Conservation (phyloP, 1,140 invertebrate genomes). For the Euura saliciscinereae region DNA sequence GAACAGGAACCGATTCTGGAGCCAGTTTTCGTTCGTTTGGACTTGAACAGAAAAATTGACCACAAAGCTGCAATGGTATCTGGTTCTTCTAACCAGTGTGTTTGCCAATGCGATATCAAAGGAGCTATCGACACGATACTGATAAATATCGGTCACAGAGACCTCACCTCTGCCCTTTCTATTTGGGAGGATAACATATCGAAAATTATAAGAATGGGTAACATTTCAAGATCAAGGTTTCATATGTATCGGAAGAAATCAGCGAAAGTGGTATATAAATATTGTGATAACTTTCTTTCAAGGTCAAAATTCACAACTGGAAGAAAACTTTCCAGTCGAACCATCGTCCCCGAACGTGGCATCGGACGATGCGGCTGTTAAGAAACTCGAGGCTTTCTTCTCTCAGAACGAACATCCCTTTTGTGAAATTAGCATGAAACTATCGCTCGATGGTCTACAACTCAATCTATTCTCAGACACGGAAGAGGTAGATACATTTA, state of each 20-base stretch:
- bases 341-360: background rate
- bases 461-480: constrained; percentile 75
- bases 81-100: constrained; percentile 41
- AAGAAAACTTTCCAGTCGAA: background rate
- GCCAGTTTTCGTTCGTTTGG: constrained; percentile 73
- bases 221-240: background rate
- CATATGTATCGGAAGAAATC: background rate
- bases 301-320: background rate
- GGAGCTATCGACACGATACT: constrained; percentile 71
- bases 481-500: constrained; percentile 63
- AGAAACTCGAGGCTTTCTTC: constrained; percentile 77
- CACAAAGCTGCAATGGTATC: constrained; percentile 36
- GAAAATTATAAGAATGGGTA: constrained; percentile 31
- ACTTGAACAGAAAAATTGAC: constrained; percentile 71
- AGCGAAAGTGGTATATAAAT: too few species aligned
- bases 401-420: constrained; percentile 65
- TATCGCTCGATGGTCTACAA: constrained; percentile 72
- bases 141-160: constrained; percentile 75
- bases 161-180: constrained; percentile 70
- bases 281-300: background rate
- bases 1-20: constrained; percentile 76
- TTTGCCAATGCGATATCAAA: constrained; percentile 67
- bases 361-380: constrained; percentile 66
- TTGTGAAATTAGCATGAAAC: constrained; percentile 63
- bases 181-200: constrained; percentile 73